These are phyloP conservation scores for Opisthograptis luteolata DNA, from an alignment of 2,888 invertebrate species.

Conservation along the genomic window DNA sequence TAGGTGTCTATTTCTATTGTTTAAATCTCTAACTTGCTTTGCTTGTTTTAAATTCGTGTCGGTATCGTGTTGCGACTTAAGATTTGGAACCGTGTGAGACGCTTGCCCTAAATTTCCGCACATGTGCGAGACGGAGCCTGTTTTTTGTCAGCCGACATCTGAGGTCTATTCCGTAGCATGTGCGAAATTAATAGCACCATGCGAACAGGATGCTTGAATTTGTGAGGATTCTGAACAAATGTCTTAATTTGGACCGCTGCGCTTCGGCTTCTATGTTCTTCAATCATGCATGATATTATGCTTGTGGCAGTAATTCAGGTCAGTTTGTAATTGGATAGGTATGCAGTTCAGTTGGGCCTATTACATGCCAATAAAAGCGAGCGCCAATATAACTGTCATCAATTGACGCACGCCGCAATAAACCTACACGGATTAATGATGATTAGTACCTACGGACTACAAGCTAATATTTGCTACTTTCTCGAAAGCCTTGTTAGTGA, in stretches of 20 bases:
- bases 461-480: conserved; percentile 57
- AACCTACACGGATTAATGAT: conserved; percentile 53
- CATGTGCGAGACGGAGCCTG: conserved; percentile 65
- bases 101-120: conserved; percentile 65
- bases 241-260: conserved; percentile 15
- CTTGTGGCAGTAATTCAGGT: conserved; percentile 19
- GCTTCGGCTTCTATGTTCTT: conserved; percentile 1
- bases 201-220: conserved; percentile 56
- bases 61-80: conserved; percentile 38
- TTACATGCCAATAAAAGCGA: conserved; percentile 29
- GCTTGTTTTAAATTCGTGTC: conserved; percentile 42
- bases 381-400: conserved; percentile 35
- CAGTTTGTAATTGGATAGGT: conserved; percentile 26
- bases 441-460: conserved; percentile 68
- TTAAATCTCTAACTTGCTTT: conserved; percentile 35
- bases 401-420: conserved; percentile 32
- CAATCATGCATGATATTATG: conserved; percentile 9
- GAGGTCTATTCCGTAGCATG: conserved; percentile 71
- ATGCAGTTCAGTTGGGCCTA: conserved; percentile 23
- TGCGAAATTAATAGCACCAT: conserved; percentile 64
- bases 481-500: conserved; percentile 73
- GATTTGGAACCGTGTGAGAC: conserved; percentile 49
- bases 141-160: conserved; percentile 76
- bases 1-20: conserved; percentile 55
- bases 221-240: conserved; percentile 53